phyloP scores from a whole-genome alignment of 2,888 invertebrate species.

The Agriotes lineatus region DNA sequence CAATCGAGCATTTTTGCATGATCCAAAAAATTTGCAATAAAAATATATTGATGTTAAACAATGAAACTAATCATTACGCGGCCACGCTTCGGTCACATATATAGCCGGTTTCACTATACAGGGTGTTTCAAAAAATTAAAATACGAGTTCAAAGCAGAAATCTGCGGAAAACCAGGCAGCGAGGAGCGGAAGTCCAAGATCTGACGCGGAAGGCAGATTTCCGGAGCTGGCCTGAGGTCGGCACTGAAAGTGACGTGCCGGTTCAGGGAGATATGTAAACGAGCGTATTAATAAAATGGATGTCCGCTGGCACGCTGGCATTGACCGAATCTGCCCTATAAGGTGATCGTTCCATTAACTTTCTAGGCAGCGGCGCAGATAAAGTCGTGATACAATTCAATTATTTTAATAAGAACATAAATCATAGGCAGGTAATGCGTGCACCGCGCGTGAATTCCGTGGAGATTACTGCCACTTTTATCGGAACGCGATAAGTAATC shows the following conservation, averaged over 20 bases:
- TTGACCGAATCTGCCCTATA: constrained; percentile 34
- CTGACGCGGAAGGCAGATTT: constrained; percentile 9
- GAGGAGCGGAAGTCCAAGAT: constrained; percentile 5
- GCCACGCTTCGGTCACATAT: too few relatives aligned
- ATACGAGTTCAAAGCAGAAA: too few relatives aligned
- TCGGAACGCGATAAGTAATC: neutral
- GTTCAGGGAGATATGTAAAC: neutral
- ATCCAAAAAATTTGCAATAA: too few relatives aligned
- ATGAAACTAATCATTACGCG: too few relatives aligned
- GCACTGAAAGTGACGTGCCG: constrained; percentile 6
- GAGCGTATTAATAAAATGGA: constrained; percentile 1
- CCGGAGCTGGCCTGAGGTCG: constrained; percentile 4
- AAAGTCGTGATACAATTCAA: constrained; percentile 27
- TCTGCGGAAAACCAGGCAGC: too few relatives aligned
- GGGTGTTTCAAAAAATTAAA: too few relatives aligned
- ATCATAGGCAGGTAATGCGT: constrained; percentile 13
- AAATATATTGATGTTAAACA: too few relatives aligned
- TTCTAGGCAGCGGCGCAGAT: constrained; percentile 19
- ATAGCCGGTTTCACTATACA: too few relatives aligned
- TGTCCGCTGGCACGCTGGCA: constrained; percentile 23
- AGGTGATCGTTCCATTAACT: constrained; percentile 27
- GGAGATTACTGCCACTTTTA: neutral
- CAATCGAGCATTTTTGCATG: too few relatives aligned
- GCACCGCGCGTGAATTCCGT: constrained; percentile 9
- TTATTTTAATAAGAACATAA: constrained; percentile 13